These are phyloP conservation scores for Rhingia rostrata DNA, from an alignment of 2,888 invertebrate species.

Conservation along the genomic window DNA sequence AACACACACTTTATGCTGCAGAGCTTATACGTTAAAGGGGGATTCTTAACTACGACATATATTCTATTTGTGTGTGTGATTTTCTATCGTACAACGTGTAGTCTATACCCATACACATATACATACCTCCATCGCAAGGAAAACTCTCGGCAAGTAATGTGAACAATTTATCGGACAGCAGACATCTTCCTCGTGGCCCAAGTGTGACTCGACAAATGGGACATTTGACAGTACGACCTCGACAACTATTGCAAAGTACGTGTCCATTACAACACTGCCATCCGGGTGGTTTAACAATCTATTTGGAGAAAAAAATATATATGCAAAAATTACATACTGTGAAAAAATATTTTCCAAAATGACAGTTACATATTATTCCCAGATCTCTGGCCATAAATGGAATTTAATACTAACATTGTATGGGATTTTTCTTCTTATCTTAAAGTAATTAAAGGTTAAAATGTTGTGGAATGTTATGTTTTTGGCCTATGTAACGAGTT, in stretches of 20 bases:
- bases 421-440: no score
- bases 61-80: slow-evolving; percentile 9
- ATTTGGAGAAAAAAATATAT: slow-evolving; percentile 37
- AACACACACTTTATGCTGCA: slow-evolving; percentile 59
- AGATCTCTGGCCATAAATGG: slow-evolving; percentile 27
- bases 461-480: background rate
- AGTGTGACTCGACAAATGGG: slow-evolving; percentile 83
- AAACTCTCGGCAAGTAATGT: slow-evolving; percentile 82
- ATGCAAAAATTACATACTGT: slow-evolving; percentile 5
- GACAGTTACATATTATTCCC: slow-evolving; percentile 21
- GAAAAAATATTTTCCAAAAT: background rate
- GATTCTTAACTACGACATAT: slow-evolving; percentile 34
- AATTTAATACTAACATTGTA: slow-evolving; percentile 19
- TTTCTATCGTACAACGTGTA: no score
- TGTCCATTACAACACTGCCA: slow-evolving; percentile 84
- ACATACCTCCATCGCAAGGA: slow-evolving; percentile 82
- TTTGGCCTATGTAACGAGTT: background rate
- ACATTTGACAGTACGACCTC: slow-evolving; percentile 83
- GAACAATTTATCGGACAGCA: slow-evolving; percentile 83
- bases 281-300: slow-evolving; percentile 83
- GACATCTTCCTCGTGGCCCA: slow-evolving; percentile 83
- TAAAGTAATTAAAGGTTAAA: no score
- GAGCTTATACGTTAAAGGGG: slow-evolving; percentile 48
- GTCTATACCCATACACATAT: background rate
- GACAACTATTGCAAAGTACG: slow-evolving; percentile 83